A percentile compares a stretch with the other conserved stretches of the same genome.
Conservation (phyloP, 2,113 vertebrate species). For the Sinocyclocheilus anshuiensis region DNA sequence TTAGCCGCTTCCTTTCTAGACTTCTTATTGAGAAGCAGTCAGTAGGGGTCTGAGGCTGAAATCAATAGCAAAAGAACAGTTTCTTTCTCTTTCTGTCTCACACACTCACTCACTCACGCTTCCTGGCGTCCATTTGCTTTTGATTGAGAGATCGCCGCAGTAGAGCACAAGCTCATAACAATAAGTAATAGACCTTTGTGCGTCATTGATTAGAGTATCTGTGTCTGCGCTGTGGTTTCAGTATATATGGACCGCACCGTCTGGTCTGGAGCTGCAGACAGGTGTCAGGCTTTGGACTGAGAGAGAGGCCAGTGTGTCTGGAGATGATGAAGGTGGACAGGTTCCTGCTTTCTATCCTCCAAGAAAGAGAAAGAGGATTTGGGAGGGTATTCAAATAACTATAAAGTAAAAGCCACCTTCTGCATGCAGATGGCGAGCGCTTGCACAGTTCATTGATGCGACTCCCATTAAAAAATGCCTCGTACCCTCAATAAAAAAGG, state of each 20-base stretch:
- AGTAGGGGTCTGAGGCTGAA: slow-evolving; percentile 67
- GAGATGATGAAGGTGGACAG: background rate
- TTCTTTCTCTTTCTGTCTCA: slow-evolving; percentile 55
- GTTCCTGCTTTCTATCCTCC: background rate
- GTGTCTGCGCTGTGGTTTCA: background rate
- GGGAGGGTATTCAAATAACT: slow-evolving; percentile 8
- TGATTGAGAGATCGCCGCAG: slow-evolving; percentile 11
- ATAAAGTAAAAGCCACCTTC: slow-evolving; percentile 55
- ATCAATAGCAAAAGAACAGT: slow-evolving; percentile 76
- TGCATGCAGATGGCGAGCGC: slow-evolving; percentile 73
- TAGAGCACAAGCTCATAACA: slow-evolving; percentile 8
- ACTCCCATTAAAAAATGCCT: slow-evolving; percentile 80
- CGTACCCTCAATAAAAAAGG: slow-evolving; percentile 80
- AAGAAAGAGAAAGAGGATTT: background rate
- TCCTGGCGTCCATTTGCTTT: slow-evolving; percentile 44
- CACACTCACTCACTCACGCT: background rate
- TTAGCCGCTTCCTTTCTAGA: slow-evolving; percentile 74
- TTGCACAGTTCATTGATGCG: slow-evolving; percentile 78
- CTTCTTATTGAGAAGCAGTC: slow-evolving; percentile 69
- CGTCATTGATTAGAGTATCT: slow-evolving; percentile 4
- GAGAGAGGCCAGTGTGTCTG: background rate
- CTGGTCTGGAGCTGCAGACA: slow-evolving; percentile 1
- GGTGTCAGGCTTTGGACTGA: background rate
- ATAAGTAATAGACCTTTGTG: slow-evolving; percentile 3
- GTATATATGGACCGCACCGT: background rate